phyloP scores from a whole-genome alignment of 1,140 invertebrate genomes.

The Tetranychus urticae region DNA sequence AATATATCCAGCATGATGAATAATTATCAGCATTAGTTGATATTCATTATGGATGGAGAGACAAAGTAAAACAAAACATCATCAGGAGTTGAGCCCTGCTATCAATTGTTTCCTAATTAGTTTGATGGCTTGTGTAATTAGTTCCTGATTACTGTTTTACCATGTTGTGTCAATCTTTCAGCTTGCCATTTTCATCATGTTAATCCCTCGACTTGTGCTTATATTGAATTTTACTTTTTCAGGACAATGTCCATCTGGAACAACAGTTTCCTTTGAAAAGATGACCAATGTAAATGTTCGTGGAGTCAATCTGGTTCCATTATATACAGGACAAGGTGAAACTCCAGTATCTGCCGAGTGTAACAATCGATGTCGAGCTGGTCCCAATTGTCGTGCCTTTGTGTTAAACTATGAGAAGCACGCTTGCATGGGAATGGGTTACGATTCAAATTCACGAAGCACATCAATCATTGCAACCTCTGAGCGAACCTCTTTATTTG shows the following conservation, averaged over 20 bases:
- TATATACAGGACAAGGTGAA: conserved; percentile 9
- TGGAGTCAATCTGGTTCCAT: conserved; percentile 3
- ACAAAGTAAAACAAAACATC: too few relatives aligned
- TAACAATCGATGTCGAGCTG: conserved; percentile 10
- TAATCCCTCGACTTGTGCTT: too few relatives aligned
- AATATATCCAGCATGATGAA: too few relatives aligned
- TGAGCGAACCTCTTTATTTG: conserved; percentile 15
- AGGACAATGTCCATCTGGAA: conserved; percentile 12
- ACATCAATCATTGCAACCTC: conserved; percentile 3
- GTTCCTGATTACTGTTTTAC: too few relatives aligned
- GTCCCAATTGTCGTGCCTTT: conserved; percentile 12
- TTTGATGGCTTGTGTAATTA: too few relatives aligned
- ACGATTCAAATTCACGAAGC: neutral
- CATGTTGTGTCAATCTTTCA: too few relatives aligned
- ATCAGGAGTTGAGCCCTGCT: too few relatives aligned
- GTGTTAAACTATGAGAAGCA: conserved; percentile 13
- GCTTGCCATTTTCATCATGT: too few relatives aligned
- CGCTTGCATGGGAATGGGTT: conserved; percentile 10
- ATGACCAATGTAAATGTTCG: conserved; percentile 11
- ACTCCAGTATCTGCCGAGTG: conserved; percentile 14
- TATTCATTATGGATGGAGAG: too few relatives aligned
- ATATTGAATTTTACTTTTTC: neutral
- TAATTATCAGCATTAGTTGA: too few relatives aligned
- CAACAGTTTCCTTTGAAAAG: conserved; percentile 14
- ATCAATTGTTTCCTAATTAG: too few relatives aligned